Evolutionary conservation across 1,140 invertebrate genomes (phyloP).

Genomic region (Anoplolepis gracilipes): DNA sequence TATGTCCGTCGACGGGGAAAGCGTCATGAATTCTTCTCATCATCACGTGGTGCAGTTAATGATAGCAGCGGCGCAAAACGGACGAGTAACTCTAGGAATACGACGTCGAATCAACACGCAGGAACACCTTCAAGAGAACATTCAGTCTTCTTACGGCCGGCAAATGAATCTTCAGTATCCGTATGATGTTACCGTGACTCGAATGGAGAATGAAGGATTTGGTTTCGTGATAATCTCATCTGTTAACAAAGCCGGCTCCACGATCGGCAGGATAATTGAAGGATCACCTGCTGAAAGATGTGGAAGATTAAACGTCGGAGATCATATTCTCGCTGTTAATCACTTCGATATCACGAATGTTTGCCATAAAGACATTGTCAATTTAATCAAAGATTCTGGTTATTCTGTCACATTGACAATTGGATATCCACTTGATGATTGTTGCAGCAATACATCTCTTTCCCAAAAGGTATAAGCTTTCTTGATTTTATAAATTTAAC

Average conservation of each 20-base stretch:
- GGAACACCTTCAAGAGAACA: constrained; percentile 79
- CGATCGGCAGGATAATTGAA: constrained; percentile 98
- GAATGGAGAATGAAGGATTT: constrained; percentile 98
- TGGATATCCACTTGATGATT: constrained; percentile 89
- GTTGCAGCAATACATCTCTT: constrained; percentile 82
- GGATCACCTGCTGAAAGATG: constrained; percentile 98
- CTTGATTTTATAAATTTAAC: background rate
- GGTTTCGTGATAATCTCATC: constrained; percentile 99
- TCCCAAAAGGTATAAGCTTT: constrained; percentile 80
- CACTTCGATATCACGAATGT: constrained; percentile 96
- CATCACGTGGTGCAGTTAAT: constrained; percentile 96
- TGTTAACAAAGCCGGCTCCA: constrained; percentile 96
- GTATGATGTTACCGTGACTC: constrained; percentile 95
- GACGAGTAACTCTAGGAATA: constrained; percentile 91
- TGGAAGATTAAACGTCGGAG: constrained; percentile 95
- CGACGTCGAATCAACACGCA: constrained; percentile 87
- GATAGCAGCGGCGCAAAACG: constrained; percentile 92
- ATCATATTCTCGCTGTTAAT: constrained; percentile 98
- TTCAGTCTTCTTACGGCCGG: constrained; percentile 78
- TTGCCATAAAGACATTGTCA: constrained; percentile 98
- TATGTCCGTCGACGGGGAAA: constrained; percentile 93
- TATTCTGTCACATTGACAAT: constrained; percentile 96
- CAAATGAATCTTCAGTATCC: constrained; percentile 86
- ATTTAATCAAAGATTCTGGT: constrained; percentile 97
- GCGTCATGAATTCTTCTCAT: constrained; percentile 95